These are phyloP conservation scores for Zelostemma sp. DNA, from an alignment of 1,140 invertebrate genomes.

Conservation along the genomic window DNA sequence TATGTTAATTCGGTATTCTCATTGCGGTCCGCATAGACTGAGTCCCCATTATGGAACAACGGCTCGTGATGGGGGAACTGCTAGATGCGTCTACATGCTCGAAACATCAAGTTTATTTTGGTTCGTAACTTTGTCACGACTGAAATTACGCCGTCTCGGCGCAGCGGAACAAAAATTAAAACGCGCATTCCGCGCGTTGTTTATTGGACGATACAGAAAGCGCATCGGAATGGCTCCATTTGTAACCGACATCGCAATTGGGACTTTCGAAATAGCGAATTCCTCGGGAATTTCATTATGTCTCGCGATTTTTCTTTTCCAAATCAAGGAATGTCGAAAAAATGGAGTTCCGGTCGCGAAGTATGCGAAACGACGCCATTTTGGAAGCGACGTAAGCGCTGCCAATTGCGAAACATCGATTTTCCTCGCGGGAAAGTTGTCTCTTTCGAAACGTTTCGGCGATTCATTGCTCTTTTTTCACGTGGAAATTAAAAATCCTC, in stretches of 20 bases:
- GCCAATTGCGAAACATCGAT: too few species aligned
- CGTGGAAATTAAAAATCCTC: not conserved
- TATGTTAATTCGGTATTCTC: constrained; percentile 39
- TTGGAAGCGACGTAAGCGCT: too few species aligned
- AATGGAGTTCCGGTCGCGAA: too few species aligned
- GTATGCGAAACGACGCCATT: too few species aligned
- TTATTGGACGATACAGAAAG: not conserved
- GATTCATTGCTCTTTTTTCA: not conserved
- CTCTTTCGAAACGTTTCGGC: too few species aligned
- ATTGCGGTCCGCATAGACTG: constrained; percentile 26
- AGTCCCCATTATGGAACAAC: constrained; percentile 13
- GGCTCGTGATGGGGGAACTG: not conserved
- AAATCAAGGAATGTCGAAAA: too few species aligned
- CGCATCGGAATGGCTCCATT: not conserved
- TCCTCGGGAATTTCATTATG: too few species aligned
- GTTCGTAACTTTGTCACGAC: not conserved
- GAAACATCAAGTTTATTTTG: not conserved
- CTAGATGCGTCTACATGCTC: not conserved
- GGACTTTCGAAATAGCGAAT: too few species aligned
- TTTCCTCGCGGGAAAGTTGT: too few species aligned
- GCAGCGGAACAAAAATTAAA: not conserved
- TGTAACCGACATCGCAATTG: not conserved
- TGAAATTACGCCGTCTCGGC: not conserved
- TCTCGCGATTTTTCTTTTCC: too few species aligned
- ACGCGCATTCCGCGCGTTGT: not conserved